phyloP scores from a whole-genome alignment of 2,888 invertebrate species.

The Andrena marginata region DNA sequence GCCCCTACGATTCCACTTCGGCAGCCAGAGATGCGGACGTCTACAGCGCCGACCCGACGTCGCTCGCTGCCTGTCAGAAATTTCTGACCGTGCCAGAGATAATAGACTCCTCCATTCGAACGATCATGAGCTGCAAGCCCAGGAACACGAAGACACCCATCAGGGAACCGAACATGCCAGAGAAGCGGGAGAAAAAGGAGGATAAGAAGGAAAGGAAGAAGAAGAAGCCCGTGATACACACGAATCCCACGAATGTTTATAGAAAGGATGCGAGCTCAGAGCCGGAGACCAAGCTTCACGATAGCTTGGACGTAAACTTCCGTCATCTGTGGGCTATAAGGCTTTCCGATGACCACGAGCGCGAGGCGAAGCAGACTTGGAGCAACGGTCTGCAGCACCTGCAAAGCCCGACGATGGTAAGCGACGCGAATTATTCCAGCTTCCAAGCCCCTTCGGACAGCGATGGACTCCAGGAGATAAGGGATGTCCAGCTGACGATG shows the following conservation, averaged over 20 bases:
- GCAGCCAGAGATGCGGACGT: background rate
- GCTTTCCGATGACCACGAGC: constrained; percentile 18
- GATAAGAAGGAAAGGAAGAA: constrained; percentile 72
- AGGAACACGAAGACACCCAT: constrained; percentile 72
- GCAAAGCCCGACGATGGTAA: background rate
- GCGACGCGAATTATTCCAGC: background rate
- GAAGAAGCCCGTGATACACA: constrained; percentile 75
- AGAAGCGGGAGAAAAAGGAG: constrained; percentile 69
- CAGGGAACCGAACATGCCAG: constrained; percentile 74
- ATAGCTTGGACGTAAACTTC: constrained; percentile 41
- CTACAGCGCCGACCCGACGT: background rate
- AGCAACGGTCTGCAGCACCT: background rate
- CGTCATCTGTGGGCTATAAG: constrained; percentile 75
- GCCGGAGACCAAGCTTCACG: background rate
- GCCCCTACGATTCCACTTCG: background rate
- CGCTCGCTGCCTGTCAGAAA: background rate
- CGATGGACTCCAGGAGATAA: background rate
- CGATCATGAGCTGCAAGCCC: constrained; percentile 55
- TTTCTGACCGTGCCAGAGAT: background rate
- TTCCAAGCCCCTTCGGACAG: background rate
- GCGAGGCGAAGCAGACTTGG: background rate
- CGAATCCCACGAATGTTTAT: constrained; percentile 22
- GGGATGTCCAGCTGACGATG: background rate
- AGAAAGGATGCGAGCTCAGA: constrained; percentile 10
- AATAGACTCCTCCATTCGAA: constrained; percentile 21